Percentiles rank a stretch among this genome's conserved stretches.
Evolutionary conservation across 2,113 vertebrate genomes (phyloP).

Genomic region (Rhynchomys soricoides): DNA sequence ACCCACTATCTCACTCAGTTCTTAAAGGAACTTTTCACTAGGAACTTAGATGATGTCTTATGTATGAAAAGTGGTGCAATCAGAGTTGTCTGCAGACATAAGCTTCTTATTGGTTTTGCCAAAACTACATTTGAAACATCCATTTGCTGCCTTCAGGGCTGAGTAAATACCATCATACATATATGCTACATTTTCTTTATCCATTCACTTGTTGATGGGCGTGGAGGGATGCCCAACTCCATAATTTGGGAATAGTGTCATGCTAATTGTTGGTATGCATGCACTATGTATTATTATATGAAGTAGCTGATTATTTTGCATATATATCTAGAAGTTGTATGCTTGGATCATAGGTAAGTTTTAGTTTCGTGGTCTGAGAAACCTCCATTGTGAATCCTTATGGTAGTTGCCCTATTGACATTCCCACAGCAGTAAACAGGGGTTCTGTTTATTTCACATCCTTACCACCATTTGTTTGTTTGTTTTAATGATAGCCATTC

Average conservation of each 20-base stretch:
- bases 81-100: background rate
- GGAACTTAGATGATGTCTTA: background rate
- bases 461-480: background rate
- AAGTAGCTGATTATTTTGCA: background rate
- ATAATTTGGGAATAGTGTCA: background rate
- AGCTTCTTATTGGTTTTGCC: background rate
- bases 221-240: too few species aligned
- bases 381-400: background rate
- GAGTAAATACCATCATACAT: too few species aligned
- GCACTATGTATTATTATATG: background rate
- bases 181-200: background rate
- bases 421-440: background rate
- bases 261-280: background rate
- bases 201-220: background rate
- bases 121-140: background rate
- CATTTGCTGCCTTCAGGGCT: background rate
- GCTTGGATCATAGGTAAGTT: background rate
- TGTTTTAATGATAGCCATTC: background rate
- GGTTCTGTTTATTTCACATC: background rate
- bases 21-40: background rate
- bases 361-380: background rate
- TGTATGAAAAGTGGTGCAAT: background rate
- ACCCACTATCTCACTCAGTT: background rate
- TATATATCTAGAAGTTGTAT: background rate
- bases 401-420: background rate